Base-by-base conservation (phyloP, 2,888 invertebrate genomes). In the Augochlorella aurata region DNA sequence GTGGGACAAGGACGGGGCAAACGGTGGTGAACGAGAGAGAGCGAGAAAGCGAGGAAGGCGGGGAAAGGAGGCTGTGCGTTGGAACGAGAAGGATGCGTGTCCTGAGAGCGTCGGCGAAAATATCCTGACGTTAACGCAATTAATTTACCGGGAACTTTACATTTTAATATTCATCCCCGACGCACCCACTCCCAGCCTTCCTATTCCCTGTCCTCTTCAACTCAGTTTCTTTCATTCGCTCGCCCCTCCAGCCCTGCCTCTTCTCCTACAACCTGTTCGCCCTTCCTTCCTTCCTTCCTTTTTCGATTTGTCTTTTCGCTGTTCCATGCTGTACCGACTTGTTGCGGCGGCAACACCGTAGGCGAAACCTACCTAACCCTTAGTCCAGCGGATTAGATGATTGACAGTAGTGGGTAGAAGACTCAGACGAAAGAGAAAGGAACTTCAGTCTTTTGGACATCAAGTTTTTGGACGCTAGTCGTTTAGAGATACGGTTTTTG, bases 141-240 rank as follows among this genome's bases (percentile, higher is more conserved):
- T 91, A 90, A 91, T 92, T 91, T 90, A 89, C 88, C 88, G 87
- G 88, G 86, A 90, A 90, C 88, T 90, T 91, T 89, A 90, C 89
- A 90, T 90, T 92, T 92, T 92, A 92, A 92, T 91, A 92, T 91
- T 91, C 90, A 91, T 91, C 90, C 89, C 87, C 85, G 78, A 79
- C 85, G 83, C 79, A 84, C 66, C 61, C 38, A 18, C 18, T 29
- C 38, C 52, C 49, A 66, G 65, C 58, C 45, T 54, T 67, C n/a
- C 49, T 47, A 47, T 38, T 47, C 61, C 29, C 44, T 49, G 18
- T 63, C 63, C 61, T 71, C 70, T 49, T 29, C 66, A 16, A 21
- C 14, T 38, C 12, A 7, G 8, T 72, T 68, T 76, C 77, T 65
- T 69, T 75, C 50, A 24, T 72, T 70, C 47, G 61, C 9, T 66